These are phyloP conservation scores for Nasua narica DNA, from an alignment of 2,797 vertebrate genomes.

Conservation along the genomic window DNA sequence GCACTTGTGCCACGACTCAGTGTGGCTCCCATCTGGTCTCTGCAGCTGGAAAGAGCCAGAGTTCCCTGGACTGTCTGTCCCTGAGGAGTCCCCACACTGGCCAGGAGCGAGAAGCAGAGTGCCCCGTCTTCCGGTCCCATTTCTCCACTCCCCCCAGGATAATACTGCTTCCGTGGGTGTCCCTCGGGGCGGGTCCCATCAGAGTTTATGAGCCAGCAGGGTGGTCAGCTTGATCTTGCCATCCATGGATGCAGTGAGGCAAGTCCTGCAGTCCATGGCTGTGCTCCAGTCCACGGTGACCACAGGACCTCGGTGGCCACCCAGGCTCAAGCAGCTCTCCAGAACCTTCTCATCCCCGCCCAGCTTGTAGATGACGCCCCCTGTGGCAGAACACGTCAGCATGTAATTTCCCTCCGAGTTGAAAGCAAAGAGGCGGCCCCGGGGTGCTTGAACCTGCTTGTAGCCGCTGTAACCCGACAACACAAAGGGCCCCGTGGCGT, in stretches of 20 bases:
- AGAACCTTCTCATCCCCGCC: conserved; percentile 88
- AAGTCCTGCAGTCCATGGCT: conserved; percentile 96
- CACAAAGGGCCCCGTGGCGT: conserved; percentile 95
- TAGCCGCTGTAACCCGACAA: conserved; percentile 95
- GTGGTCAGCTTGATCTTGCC: conserved; percentile 98
- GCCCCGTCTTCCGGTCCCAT: too few relatives aligned
- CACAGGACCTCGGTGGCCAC: conserved; percentile 95
- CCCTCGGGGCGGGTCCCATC: rapidly evolving
- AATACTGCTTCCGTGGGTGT: neutral
- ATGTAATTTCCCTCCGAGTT: conserved; percentile 97
- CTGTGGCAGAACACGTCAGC: conserved; percentile 91
- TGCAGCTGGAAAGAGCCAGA: rapidly evolving
- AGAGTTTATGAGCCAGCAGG: conserved; percentile 93
- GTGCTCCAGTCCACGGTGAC: conserved; percentile 98
- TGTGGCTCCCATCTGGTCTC: rapidly evolving
- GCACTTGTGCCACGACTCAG: rapidly evolving
- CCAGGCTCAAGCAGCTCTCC: conserved; percentile 91
- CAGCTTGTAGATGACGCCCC: conserved; percentile 94
- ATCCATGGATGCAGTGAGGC: conserved; percentile 97
- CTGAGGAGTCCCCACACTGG: neutral
- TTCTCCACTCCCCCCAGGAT: rapidly evolving
- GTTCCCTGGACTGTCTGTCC: neutral
- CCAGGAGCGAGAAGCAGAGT: neutral
- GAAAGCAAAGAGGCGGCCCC: conserved; percentile 95
- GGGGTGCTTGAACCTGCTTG: conserved; percentile 94